Percentiles rank a stretch among this genome's conserved stretches.
phyloP scores from a whole-genome alignment of 1,140 invertebrate species.

The Drosophila pseudoobscura region DNA sequence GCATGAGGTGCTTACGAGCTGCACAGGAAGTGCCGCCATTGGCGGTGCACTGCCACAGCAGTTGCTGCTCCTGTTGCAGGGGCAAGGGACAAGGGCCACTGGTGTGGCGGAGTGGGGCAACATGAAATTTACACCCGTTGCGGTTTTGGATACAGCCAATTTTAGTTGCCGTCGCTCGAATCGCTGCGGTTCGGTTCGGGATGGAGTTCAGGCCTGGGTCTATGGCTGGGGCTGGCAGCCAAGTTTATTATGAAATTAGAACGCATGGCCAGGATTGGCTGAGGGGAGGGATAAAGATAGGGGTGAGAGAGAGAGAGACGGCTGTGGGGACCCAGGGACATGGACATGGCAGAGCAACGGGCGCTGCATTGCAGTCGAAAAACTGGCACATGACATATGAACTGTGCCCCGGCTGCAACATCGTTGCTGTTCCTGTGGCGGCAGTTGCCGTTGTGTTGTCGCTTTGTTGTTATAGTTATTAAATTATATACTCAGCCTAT shows the following conservation, averaged over 20 bases:
- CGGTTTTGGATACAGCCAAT: constrained; percentile 69
- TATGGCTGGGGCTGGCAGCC: constrained; percentile 55
- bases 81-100: background rate
- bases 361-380: constrained; percentile 73
- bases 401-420: constrained; percentile 37
- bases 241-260: constrained; percentile 82
- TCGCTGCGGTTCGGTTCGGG: background rate
- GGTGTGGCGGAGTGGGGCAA: constrained; percentile 3
- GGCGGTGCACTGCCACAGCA: constrained; percentile 32
- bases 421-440: constrained; percentile 4
- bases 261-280: constrained; percentile 48
- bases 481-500: constrained; percentile 68
- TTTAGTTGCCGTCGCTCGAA: constrained; percentile 43
- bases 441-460: constrained; percentile 33
- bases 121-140: constrained; percentile 79
- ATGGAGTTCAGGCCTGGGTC: background rate
- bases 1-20: constrained; percentile 81
- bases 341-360: background rate
- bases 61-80: too few species aligned
- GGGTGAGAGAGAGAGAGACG: constrained; percentile 6
- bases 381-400: constrained; percentile 80
- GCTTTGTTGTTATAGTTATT: constrained; percentile 74
- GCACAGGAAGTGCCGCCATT: constrained; percentile 77
- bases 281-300: background rate
- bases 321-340: background rate